A percentile compares a stretch with the other conserved stretches of the same genome.
Evolutionary conservation across 1,140 invertebrate genomes (phyloP).

Genomic region (Macrobrachium rosenbergii): DNA sequence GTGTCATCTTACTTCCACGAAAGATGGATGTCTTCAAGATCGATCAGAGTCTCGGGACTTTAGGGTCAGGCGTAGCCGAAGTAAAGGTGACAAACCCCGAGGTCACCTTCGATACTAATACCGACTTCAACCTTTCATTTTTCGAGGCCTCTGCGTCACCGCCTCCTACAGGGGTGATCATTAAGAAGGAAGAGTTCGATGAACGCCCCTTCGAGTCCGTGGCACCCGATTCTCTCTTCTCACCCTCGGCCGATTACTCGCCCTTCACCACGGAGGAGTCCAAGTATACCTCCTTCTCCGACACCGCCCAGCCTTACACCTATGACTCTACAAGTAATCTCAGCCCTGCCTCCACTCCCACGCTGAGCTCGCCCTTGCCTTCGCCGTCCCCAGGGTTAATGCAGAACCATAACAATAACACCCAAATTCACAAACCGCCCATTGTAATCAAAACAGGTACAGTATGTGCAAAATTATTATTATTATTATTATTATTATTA

Average conservation of each 20-base stretch:
- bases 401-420: slow-evolving; percentile 32
- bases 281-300: slow-evolving; percentile 77
- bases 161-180: slow-evolving; percentile 56
- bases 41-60: slow-evolving; percentile 65
- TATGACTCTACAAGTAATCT: slow-evolving; percentile 50
- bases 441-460: slow-evolving; percentile 63
- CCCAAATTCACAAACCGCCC: slow-evolving; percentile 55
- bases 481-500: too few species aligned
- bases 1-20: neutral
- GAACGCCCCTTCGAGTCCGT: slow-evolving; percentile 69
- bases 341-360: slow-evolving; percentile 54
- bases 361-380: slow-evolving; percentile 38
- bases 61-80: slow-evolving; percentile 69
- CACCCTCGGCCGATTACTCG: slow-evolving; percentile 59
- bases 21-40: slow-evolving; percentile 68
- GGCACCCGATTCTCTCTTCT: slow-evolving; percentile 54
- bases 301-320: slow-evolving; percentile 75
- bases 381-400: slow-evolving; percentile 39
- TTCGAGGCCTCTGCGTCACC: slow-evolving; percentile 75
- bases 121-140: slow-evolving; percentile 83
- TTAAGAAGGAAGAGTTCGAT: slow-evolving; percentile 77
- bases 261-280: slow-evolving; percentile 68
- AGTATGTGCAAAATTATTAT: neutral
- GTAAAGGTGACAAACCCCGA: slow-evolving; percentile 75
- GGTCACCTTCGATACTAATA: slow-evolving; percentile 81